A percentile compares a stretch with the other conserved stretches of the same genome.
Evolutionary conservation across 2,797 vertebrate genomes (phyloP).

Genomic region (Parambassis ranga): DNA sequence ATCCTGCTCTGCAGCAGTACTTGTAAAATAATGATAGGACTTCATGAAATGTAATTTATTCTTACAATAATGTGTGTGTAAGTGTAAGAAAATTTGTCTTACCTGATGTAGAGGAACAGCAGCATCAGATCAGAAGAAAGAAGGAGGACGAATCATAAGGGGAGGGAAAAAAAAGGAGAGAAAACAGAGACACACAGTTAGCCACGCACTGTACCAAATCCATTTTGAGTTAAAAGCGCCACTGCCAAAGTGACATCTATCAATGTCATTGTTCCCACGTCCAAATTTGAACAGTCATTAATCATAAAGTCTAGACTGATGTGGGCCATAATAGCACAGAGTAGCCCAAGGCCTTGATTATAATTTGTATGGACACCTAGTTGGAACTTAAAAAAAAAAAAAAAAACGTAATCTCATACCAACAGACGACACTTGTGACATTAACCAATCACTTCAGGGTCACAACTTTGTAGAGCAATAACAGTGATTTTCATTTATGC

Average conservation of each 20-base stretch:
- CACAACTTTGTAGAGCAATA: neutral
- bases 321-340: slow-evolving; percentile 51
- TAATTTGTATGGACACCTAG: slow-evolving; percentile 54
- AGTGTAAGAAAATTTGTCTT: slow-evolving; percentile 25
- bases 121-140: slow-evolving; percentile 5
- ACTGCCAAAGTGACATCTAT: slow-evolving; percentile 69
- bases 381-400: neutral
- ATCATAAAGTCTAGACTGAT: slow-evolving; percentile 59
- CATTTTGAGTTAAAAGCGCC: slow-evolving; percentile 61
- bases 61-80: neutral
- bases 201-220: slow-evolving; percentile 45
- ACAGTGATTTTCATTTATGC: slow-evolving; percentile 2
- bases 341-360: slow-evolving; percentile 45
- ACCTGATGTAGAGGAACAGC: slow-evolving; percentile 45
- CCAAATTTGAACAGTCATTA: slow-evolving; percentile 68
- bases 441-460: slow-evolving; percentile 12
- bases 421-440: slow-evolving; percentile 24
- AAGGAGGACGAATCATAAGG: neutral
- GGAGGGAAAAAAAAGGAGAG: neutral
- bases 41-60: neutral
- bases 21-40: neutral
- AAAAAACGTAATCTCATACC: slow-evolving; percentile 24
- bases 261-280: slow-evolving; percentile 62
- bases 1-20: neutral
- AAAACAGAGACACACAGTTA: slow-evolving; percentile 50